phyloP scores from a whole-genome alignment of 2,888 invertebrate species.

The Euplagia quadripunctaria region DNA sequence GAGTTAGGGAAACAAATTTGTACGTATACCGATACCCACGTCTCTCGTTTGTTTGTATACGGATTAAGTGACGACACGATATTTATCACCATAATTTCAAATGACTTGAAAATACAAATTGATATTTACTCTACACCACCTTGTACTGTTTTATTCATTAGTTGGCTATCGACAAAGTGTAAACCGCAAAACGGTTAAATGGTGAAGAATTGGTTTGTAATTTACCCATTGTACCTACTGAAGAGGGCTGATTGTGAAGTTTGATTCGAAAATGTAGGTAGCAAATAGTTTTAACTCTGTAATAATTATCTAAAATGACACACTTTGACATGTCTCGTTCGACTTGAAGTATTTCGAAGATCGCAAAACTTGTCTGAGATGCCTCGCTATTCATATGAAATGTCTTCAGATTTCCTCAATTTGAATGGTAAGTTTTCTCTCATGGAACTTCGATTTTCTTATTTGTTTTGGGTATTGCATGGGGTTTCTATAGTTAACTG shows the following conservation, averaged over 20 bases:
- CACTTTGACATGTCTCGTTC: conserved; percentile 52
- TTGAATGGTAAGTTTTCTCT: conserved; percentile 68
- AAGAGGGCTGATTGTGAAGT: conserved; percentile 35
- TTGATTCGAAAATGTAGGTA: conserved; percentile 34
- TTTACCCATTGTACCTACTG: conserved; percentile 6
- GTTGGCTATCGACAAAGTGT: not conserved
- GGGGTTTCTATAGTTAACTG: conserved; percentile 58
- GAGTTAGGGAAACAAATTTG: conserved; percentile 5
- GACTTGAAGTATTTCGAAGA: conserved; percentile 62
- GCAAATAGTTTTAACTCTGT: conserved; percentile 31
- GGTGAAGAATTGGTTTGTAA: not conserved
- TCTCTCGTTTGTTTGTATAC: conserved; percentile 4
- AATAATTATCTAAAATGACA: conserved; percentile 34
- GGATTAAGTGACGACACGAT: not conserved
- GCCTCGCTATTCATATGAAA: conserved; percentile 49
- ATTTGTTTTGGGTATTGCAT: conserved; percentile 67
- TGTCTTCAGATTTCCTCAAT: conserved; percentile 50
- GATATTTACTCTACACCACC: not conserved
- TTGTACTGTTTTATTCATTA: not conserved
- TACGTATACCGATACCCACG: not conserved
- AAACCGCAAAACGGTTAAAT: conserved; percentile 4
- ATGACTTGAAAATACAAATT: conserved; percentile 4
- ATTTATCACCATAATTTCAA: conserved; percentile 1
- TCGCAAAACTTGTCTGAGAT: conserved; percentile 56
- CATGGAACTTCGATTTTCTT: conserved; percentile 62